Conservation (phyloP, 2,797 vertebrate species). For the Lepilemur septentrionalis region DNA sequence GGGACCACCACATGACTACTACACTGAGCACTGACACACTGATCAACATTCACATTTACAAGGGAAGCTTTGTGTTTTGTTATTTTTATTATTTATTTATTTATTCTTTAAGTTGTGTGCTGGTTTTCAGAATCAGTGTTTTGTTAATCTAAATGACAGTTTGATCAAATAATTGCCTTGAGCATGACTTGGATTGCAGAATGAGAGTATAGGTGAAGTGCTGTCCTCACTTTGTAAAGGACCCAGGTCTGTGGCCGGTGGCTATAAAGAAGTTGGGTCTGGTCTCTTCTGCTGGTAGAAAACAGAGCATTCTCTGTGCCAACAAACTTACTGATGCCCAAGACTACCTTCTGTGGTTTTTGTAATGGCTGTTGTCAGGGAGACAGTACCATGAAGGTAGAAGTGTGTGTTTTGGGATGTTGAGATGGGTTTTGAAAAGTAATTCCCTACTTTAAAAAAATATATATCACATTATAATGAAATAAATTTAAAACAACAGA, state of each 20-base stretch:
- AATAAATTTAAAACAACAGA: neutral
- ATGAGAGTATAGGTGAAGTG: neutral
- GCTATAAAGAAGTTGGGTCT: neutral
- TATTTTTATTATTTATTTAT: neutral
- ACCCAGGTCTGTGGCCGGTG: neutral
- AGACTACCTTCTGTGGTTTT: neutral
- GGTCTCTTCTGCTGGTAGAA: neutral
- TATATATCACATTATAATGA: neutral
- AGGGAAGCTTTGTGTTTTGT: neutral
- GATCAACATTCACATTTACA: neutral
- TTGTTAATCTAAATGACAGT: neutral
- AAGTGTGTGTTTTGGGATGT: neutral
- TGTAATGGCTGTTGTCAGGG: neutral
- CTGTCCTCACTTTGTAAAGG: neutral
- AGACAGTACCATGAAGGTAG: neutral
- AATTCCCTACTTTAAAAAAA: neutral
- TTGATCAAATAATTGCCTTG: neutral
- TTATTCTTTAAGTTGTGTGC: neutral
- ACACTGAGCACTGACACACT: neutral
- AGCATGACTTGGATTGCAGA: neutral
- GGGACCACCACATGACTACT: neutral
- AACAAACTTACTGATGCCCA: neutral
- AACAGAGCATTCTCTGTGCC: neutral
- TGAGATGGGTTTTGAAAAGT: neutral
- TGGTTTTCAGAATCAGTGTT: neutral